Conservation (phyloP, 2,797 vertebrate genomes). For the Capromys pilorides region DNA sequence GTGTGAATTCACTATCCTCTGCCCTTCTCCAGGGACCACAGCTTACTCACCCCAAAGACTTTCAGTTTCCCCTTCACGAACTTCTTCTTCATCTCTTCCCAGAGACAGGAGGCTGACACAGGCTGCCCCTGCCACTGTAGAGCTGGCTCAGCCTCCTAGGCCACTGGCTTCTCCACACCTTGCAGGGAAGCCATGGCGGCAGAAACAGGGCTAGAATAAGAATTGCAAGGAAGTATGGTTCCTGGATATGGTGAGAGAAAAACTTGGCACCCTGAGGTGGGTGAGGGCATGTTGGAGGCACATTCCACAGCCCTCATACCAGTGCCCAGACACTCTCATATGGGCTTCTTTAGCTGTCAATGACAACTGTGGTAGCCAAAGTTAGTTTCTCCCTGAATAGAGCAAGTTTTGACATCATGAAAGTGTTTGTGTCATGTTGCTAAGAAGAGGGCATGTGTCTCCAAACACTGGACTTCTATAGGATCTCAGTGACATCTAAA, state of each 20-base stretch:
- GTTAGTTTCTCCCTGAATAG: too few relatives aligned
- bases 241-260: neutral
- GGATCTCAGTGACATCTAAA: too few relatives aligned
- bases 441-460: too few relatives aligned
- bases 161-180: neutral
- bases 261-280: neutral
- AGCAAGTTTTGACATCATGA: too few relatives aligned
- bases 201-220: constrained; percentile 19
- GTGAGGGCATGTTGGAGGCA: too few relatives aligned
- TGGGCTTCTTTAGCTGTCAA: too few relatives aligned
- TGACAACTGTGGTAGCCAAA: too few relatives aligned
- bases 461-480: too few relatives aligned
- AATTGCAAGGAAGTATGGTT: neutral
- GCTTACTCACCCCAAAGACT: constrained; percentile 64
- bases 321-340: too few relatives aligned
- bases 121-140: neutral
- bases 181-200: neutral
- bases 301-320: too few relatives aligned
- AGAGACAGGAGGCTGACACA: neutral
- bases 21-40: neutral
- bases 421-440: too few relatives aligned
- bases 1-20: neutral
- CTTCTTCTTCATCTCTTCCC: constrained; percentile 50
- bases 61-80: constrained; percentile 71
- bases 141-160: neutral